A percentile compares a stretch with the other conserved stretches of the same genome.
Conservation (phyloP, 1,140 invertebrate species). For the Orussus abietinus region DNA sequence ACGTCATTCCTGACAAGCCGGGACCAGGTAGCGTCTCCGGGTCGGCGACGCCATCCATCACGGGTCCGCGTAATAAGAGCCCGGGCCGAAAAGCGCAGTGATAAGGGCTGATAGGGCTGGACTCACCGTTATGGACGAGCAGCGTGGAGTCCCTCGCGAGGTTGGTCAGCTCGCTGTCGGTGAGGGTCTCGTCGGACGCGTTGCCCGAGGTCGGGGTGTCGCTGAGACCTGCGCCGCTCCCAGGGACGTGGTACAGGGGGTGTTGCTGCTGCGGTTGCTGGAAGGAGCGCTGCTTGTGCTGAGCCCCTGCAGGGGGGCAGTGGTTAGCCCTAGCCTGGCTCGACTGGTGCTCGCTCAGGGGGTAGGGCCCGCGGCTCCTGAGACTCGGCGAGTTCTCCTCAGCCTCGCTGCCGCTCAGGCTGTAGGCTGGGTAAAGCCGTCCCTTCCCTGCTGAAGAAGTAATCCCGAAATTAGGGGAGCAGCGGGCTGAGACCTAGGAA, state of each 20-base stretch:
- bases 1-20: conserved; percentile 20
- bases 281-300: conserved; percentile 39
- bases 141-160: conserved; percentile 72
- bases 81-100: not conserved
- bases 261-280: conserved; percentile 53
- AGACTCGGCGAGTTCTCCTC: conserved; percentile 56
- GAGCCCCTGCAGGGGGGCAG: conserved; percentile 30
- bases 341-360: conserved; percentile 38
- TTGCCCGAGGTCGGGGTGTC: conserved; percentile 75
- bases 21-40: not conserved
- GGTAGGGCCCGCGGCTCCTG: conserved; percentile 36
- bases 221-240: conserved; percentile 61
- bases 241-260: conserved; percentile 50
- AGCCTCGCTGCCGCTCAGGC: conserved; percentile 61
- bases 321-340: conserved; percentile 42
- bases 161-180: conserved; percentile 71
- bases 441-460: conserved; percentile 60
- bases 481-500: too few relatives aligned
- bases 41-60: conserved; percentile 1
- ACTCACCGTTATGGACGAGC: conserved; percentile 75
- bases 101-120: conserved; percentile 1
- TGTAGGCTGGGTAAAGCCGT: conserved; percentile 68
- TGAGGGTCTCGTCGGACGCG: conserved; percentile 76
- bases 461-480: too few relatives aligned
- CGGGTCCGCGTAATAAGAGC: not conserved